Evolutionary conservation across 2,797 vertebrate species (phyloP).

Genomic region (Crocidura indochinensis): DNA sequence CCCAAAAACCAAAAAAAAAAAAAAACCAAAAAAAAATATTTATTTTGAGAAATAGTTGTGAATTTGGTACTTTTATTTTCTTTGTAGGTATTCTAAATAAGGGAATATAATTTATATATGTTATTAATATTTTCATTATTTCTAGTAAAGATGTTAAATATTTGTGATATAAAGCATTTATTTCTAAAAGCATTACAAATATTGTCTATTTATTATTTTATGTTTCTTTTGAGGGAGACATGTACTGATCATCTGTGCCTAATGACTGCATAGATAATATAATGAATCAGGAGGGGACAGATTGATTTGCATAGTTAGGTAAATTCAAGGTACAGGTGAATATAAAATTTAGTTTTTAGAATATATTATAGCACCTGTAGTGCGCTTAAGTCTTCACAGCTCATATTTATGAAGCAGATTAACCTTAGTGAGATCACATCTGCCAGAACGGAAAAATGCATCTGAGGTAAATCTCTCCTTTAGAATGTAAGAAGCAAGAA

Average conservation of each 20-base stretch:
- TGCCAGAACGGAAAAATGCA: conserved; percentile 7
- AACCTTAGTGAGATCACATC: background rate
- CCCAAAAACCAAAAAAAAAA: too few relatives aligned
- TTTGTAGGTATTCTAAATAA: background rate
- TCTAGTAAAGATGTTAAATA: conserved; percentile 31
- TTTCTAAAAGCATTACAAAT: conserved; percentile 15
- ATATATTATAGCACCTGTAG: background rate
- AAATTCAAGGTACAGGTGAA: conserved; percentile 20
- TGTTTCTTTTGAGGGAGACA: conserved; percentile 28
- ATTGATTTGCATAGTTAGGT: background rate
- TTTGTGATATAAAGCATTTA: conserved; percentile 14
- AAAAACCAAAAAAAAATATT: too few relatives aligned
- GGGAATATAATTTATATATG: background rate
- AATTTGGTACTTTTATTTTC: conserved; percentile 46
- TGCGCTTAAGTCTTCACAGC: background rate
- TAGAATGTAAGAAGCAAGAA: conserved; percentile 8
- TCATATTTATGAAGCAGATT: conserved; percentile 45
- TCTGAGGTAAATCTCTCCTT: background rate
- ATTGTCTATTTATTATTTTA: background rate
- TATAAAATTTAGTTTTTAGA: background rate
- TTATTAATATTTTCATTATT: background rate
- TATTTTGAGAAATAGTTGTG: conserved; percentile 40
- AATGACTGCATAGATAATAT: background rate
- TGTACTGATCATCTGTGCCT: background rate
- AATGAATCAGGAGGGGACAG: background rate